phyloP scores from a whole-genome alignment of 2,797 vertebrate genomes.

The Nannoperca obscura region DNA sequence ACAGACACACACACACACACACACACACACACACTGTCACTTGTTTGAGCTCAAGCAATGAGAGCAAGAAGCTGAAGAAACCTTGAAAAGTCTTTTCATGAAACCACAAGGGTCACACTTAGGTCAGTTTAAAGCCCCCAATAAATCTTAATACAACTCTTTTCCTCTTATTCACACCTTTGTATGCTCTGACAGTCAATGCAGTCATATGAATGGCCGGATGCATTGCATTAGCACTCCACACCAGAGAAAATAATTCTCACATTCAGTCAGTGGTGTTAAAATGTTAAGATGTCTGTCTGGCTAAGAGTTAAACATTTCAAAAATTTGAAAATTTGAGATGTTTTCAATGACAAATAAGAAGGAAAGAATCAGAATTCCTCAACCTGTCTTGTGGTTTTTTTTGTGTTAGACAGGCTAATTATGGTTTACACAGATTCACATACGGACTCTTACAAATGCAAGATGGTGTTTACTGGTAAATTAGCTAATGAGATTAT shows the following conservation, averaged over 20 bases:
- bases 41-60: slow-evolving; percentile 24
- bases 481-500: slow-evolving; percentile 2
- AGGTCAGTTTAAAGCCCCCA: slow-evolving; percentile 19
- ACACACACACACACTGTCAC: background rate
- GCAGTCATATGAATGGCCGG: slow-evolving; percentile 43
- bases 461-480: background rate
- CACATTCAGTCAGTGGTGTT: slow-evolving; percentile 26
- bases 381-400: rapidly evolving
- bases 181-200: background rate
- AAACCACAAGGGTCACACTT: slow-evolving; percentile 18
- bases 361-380: background rate
- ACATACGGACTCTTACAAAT: background rate
- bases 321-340: background rate
- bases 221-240: slow-evolving; percentile 35
- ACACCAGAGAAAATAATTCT: slow-evolving; percentile 22
- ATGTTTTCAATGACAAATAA: background rate
- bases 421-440: background rate
- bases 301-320: slow-evolving; percentile 4
- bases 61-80: slow-evolving; percentile 14
- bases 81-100: slow-evolving; percentile 17
- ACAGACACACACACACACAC: slow-evolving; percentile 1
- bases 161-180: slow-evolving; percentile 6
- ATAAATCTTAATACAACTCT: slow-evolving; percentile 11
- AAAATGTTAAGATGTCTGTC: background rate
- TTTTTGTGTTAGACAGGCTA: background rate